phyloP scores from a whole-genome alignment of 2,113 vertebrate species.

The Sylvia atricapilla region DNA sequence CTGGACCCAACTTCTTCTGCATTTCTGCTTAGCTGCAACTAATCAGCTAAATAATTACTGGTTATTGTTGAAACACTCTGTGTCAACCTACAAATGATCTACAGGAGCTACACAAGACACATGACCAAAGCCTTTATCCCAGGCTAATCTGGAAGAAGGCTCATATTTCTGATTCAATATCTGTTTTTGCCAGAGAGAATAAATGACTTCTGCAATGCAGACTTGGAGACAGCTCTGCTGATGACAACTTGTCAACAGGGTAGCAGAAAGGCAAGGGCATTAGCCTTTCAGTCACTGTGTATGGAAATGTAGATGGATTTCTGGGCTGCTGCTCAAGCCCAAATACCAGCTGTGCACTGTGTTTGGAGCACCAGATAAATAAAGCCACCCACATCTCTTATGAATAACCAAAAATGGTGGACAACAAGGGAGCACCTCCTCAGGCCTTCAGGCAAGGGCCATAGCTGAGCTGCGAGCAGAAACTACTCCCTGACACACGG shows the following conservation, averaged over 20 bases:
- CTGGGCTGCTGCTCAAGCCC: not conserved
- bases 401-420: not conserved
- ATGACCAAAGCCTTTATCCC: not conserved
- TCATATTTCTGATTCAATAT: not conserved
- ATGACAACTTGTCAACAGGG: not conserved
- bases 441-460: not conserved
- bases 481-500: accelerated
- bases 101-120: not conserved
- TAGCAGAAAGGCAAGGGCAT: not conserved
- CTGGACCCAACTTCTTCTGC: not conserved
- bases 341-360: not conserved
- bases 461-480: not conserved
- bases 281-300: not conserved
- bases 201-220: not conserved
- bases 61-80: not conserved
- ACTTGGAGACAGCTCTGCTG: not conserved
- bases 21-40: not conserved
- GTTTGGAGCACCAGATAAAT: not conserved
- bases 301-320: not conserved
- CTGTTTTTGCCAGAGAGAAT: not conserved
- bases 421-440: not conserved
- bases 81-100: not conserved
- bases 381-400: not conserved
- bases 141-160: not conserved
- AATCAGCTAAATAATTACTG: not conserved